These are phyloP conservation scores for Aleiodes leptofemur DNA, from an alignment of 2,888 invertebrate species.

Conservation along the genomic window DNA sequence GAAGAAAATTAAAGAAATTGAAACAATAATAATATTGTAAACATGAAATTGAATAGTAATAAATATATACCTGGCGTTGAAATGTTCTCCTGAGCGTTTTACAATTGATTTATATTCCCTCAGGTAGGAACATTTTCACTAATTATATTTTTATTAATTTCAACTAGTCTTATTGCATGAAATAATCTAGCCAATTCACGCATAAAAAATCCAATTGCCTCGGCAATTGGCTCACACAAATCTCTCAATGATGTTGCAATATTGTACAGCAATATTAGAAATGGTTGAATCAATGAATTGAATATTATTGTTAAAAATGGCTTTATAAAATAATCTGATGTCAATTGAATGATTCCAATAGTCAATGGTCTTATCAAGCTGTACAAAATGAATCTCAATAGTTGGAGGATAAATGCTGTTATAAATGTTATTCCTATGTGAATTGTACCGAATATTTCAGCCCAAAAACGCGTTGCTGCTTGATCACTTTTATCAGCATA, in stretches of 20 bases:
- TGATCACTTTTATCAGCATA: constrained; percentile 79
- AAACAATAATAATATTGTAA: constrained; percentile 72
- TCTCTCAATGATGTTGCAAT: constrained; percentile 80
- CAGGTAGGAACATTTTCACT: not conserved
- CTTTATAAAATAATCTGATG: constrained; percentile 82
- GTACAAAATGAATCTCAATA: constrained; percentile 78
- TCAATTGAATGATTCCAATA: constrained; percentile 79
- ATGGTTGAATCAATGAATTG: constrained; percentile 82
- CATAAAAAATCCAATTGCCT: constrained; percentile 77
- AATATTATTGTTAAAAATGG: constrained; percentile 81
- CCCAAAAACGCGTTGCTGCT: constrained; percentile 81
- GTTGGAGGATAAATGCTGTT: constrained; percentile 80
- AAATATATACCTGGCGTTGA: constrained; percentile 73
- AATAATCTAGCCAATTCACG: constrained; percentile 75
- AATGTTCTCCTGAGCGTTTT: constrained; percentile 24
- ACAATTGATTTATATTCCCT: constrained; percentile 49
- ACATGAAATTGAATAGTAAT: constrained; percentile 65
- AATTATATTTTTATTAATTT: constrained; percentile 66
- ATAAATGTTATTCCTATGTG: constrained; percentile 80
- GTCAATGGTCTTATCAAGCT: constrained; percentile 79
- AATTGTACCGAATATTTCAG: constrained; percentile 81
- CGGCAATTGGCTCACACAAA: constrained; percentile 80
- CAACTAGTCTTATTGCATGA: constrained; percentile 76
- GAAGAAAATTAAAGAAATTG: constrained; percentile 53
- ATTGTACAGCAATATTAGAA: constrained; percentile 81